Evolutionary conservation across 2,113 vertebrate species (phyloP).

Genomic region (Mugil cephalus): DNA sequence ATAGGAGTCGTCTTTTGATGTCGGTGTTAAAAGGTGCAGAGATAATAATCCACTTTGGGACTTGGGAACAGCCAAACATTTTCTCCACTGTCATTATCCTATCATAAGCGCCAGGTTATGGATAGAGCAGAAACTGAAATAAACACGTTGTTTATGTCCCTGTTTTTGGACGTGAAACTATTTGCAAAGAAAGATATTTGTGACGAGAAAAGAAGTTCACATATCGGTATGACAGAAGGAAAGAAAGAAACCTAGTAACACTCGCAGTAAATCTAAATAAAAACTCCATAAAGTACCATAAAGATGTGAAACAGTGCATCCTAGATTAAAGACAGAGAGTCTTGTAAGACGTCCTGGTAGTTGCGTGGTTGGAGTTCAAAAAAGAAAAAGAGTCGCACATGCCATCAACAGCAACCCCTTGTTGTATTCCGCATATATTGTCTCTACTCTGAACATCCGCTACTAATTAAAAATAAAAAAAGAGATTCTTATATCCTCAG

Average conservation of each 20-base stretch:
- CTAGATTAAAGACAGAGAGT: neutral
- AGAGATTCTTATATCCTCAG: too few relatives aligned
- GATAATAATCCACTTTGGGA: constrained; percentile 74
- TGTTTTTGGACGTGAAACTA: neutral
- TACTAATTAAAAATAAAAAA: too few relatives aligned
- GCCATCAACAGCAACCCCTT: too few relatives aligned
- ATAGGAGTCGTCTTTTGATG: constrained; percentile 62
- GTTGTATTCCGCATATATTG: too few relatives aligned
- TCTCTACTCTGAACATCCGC: too few relatives aligned
- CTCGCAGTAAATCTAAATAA: too few relatives aligned
- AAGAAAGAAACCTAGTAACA: too few relatives aligned
- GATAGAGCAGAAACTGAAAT: constrained; percentile 8
- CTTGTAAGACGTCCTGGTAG: too few relatives aligned
- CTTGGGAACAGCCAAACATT: constrained; percentile 49
- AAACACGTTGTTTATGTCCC: constrained; percentile 16
- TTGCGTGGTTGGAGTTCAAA: too few relatives aligned
- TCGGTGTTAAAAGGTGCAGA: constrained; percentile 58
- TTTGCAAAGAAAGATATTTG: neutral
- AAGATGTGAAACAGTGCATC: neutral
- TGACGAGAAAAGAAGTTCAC: neutral
- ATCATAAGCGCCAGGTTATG: constrained; percentile 34
- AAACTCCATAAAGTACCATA: too few relatives aligned
- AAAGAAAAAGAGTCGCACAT: too few relatives aligned
- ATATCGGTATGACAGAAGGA: constrained; percentile 3
- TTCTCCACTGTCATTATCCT: constrained; percentile 55